Conservation (phyloP, 2,888 invertebrate genomes). For the Scaptomyza polygonia region DNA sequence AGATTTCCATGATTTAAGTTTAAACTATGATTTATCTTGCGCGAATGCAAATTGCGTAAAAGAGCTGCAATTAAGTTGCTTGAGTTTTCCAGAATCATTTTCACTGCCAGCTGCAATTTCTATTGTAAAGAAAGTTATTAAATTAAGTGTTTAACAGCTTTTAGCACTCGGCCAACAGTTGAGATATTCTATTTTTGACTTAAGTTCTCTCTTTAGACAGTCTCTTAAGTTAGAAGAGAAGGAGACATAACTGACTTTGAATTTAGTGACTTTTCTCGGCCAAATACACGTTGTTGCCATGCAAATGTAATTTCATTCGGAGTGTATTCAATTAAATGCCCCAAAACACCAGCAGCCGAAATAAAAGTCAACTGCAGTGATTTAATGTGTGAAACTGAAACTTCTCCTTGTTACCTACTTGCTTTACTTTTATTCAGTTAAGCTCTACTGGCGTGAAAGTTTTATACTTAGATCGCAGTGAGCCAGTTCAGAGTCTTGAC, state of each 20-base stretch:
- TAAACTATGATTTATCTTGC: constrained; percentile 12
- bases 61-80: constrained; percentile 59
- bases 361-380: constrained; percentile 64
- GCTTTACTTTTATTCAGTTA: constrained; percentile 5
- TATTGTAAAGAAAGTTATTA: constrained; percentile 46
- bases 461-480: constrained; percentile 38
- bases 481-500: constrained; percentile 53
- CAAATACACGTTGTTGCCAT: constrained; percentile 49
- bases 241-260: neutral
- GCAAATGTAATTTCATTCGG: constrained; percentile 47
- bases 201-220: neutral
- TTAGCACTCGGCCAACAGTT: constrained; percentile 42
- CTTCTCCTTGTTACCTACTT: constrained; percentile 32
- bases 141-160: constrained; percentile 19
- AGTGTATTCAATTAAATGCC: constrained; percentile 64
- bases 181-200: neutral
- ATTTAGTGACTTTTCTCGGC: constrained; percentile 48
- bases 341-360: constrained; percentile 25
- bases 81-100: constrained; percentile 28
- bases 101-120: constrained; percentile 29
- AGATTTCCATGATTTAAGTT: constrained; percentile 25
- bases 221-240: neutral
- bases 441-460: constrained; percentile 63
- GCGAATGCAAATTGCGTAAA: constrained; percentile 40
- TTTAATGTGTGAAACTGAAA: constrained; percentile 79